A percentile compares a stretch with the other conserved stretches of the same genome.
These are phyloP conservation scores for Arnoldichthys spilopterus DNA, from an alignment of 2,797 vertebrate genomes.

Conservation along the genomic window DNA sequence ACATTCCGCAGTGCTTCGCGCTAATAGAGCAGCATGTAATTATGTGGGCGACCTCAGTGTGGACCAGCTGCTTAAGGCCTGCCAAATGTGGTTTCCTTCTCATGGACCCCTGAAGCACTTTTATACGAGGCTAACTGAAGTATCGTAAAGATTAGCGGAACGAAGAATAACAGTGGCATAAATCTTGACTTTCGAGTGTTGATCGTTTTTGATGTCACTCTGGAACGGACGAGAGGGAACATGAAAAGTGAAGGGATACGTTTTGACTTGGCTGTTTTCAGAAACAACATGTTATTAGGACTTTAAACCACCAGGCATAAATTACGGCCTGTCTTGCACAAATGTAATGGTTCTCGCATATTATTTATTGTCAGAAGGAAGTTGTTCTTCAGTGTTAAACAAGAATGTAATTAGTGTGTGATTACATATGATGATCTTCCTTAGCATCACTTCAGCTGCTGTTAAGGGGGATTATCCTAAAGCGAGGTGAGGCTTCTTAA, in stretches of 20 bases:
- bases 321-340: slow-evolving; percentile 22
- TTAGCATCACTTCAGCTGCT: slow-evolving; percentile 36
- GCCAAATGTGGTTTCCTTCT: slow-evolving; percentile 48
- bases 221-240: slow-evolving; percentile 28
- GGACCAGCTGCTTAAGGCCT: slow-evolving; percentile 41
- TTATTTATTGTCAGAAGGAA: slow-evolving; percentile 51
- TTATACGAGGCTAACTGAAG: slow-evolving; percentile 38
- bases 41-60: slow-evolving; percentile 40
- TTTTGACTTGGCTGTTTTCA: slow-evolving; percentile 36
- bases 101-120: slow-evolving; percentile 27
- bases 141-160: slow-evolving; percentile 47
- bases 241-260: slow-evolving; percentile 17
- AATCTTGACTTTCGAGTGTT: slow-evolving; percentile 28
- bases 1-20: slow-evolving; percentile 33
- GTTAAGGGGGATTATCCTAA: slow-evolving; percentile 18
- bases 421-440: slow-evolving; percentile 41
- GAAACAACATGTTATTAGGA: slow-evolving; percentile 50
- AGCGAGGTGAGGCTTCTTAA: background rate
- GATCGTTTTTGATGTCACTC: slow-evolving; percentile 28
- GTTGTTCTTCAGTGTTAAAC: slow-evolving; percentile 40
- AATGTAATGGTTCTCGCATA: slow-evolving; percentile 33
- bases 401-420: slow-evolving; percentile 51
- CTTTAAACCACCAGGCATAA: slow-evolving; percentile 29
- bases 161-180: slow-evolving; percentile 35
- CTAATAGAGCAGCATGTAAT: slow-evolving; percentile 39